Evolutionary conservation across 1,140 invertebrate genomes (phyloP), one percentile per base, ranked within the genome.

Genomic region (Mercenaria mercenaria): DNA sequence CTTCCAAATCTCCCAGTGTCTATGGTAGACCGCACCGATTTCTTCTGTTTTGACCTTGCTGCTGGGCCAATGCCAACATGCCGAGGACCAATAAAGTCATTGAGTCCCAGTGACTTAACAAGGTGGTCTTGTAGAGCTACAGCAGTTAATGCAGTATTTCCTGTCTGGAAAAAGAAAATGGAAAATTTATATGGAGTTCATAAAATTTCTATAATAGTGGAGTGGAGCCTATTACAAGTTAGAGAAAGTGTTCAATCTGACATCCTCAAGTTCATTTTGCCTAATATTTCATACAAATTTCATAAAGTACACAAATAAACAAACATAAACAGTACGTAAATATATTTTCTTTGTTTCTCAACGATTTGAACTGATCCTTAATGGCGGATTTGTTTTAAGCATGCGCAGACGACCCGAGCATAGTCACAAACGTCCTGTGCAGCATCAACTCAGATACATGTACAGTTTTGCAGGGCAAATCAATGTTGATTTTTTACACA

Each of bases 71-170:
- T 43, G 10, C 90, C 84, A 52, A 94, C 32, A 29, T 93, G 88
- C 26, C 89, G 82, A n/a, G 93, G 93, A 26, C 93, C 94, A 59
- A 91, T 82, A 29, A 89, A 89, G 26, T 89, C 87, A 43, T 82
- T 82, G 64, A 90, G 72, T 32, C 91, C 91, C 0, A 94, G 37
- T 13, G 91, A 92, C 2, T 92, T 91, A 23, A 92, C 90, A 64
- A 92, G 90, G 80, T 95, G 94, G 88, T 95, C 94, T 88, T 95
- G 94, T 29, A 95, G 79, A 15, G 94, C 94, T 67, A 93, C 93
- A 64, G 94, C 94, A 84, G 92, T 93, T 43, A 95, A 37, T 0
- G 92, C 91, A 13, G 92, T 91, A 6, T 82, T 93, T 8, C 77
- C 81, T 43, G 47, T 83, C 89, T 91, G 37, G 0, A 90, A 87